These are phyloP conservation scores for Iselma pallidipennis DNA, from an alignment of 2,888 invertebrate species.

Conservation along the genomic window DNA sequence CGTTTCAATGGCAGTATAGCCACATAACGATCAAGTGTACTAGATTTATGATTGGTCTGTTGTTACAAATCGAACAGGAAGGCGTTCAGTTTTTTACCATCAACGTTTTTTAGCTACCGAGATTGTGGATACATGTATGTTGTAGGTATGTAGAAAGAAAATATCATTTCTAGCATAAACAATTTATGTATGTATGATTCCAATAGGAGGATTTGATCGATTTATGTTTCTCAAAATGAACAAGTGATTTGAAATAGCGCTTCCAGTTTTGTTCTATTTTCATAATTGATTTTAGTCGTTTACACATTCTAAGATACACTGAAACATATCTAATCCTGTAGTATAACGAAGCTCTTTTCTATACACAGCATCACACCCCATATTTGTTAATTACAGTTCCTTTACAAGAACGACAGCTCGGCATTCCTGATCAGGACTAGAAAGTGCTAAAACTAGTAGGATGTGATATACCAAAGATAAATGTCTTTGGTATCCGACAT, in stretches of 20 bases:
- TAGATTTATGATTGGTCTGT: conserved; percentile 1
- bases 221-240: background rate
- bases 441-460: conserved; percentile 42
- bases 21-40: background rate
- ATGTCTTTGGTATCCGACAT: conserved; percentile 30
- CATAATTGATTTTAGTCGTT: too few species aligned
- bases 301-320: too few species aligned
- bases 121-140: background rate
- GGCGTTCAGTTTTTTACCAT: background rate
- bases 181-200: background rate
- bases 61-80: background rate
- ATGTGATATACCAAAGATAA: conserved; percentile 43
- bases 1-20: conserved; percentile 6
- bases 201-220: background rate
- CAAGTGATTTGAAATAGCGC: too few species aligned
- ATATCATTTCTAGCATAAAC: background rate
- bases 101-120: background rate
- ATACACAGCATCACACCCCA: conserved; percentile 15
- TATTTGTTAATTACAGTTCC: conserved; percentile 30
- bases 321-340: conserved; percentile 14
- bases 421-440: conserved; percentile 31
- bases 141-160: too few species aligned
- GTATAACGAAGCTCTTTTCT: conserved; percentile 6
- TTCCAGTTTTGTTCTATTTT: too few species aligned
- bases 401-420: conserved; percentile 19